These are phyloP conservation scores for Rallus crepitans DNA, from an alignment of 2,797 vertebrate species.

Conservation along the genomic window DNA sequence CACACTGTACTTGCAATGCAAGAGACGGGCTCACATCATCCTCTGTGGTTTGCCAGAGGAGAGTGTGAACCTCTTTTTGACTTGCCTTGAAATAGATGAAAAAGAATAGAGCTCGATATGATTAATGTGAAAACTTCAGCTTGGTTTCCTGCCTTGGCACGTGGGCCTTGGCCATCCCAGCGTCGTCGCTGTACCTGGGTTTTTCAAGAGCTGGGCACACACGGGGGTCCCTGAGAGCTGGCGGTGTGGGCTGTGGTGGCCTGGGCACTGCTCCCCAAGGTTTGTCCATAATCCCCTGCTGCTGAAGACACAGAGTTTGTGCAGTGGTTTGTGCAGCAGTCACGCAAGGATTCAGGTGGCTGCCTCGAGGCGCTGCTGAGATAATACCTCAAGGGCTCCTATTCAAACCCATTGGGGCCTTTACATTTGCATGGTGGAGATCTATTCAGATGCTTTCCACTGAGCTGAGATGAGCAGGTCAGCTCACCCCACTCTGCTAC, in stretches of 20 bases:
- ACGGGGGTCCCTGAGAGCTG: background rate
- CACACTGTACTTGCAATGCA: slow-evolving; percentile 64
- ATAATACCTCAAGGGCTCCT: slow-evolving; percentile 56
- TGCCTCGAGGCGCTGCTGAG: slow-evolving; percentile 52
- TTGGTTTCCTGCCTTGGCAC: slow-evolving; percentile 14
- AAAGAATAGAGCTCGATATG: slow-evolving; percentile 53
- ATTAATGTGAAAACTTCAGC: slow-evolving; percentile 64
- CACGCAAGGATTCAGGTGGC: slow-evolving; percentile 52
- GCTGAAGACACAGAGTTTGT: background rate
- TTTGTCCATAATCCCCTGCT: background rate
- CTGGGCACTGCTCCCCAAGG: background rate
- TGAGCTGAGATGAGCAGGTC: background rate
- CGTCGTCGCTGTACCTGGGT: background rate
- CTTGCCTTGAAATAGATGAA: slow-evolving; percentile 64
- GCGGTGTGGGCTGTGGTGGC: background rate
- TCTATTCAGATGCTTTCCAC: slow-evolving; percentile 8
- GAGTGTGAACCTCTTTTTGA: slow-evolving; percentile 57
- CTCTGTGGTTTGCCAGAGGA: slow-evolving; percentile 65
- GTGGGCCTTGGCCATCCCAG: background rate
- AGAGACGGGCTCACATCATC: slow-evolving; percentile 62
- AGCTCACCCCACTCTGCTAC: background rate
- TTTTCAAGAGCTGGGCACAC: background rate
- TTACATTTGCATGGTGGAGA: background rate
- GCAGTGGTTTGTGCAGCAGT: background rate
- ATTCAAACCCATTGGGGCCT: slow-evolving; percentile 36